Conservation (phyloP, 2,797 vertebrate genomes). For the Pangasius larnaudii region DNA sequence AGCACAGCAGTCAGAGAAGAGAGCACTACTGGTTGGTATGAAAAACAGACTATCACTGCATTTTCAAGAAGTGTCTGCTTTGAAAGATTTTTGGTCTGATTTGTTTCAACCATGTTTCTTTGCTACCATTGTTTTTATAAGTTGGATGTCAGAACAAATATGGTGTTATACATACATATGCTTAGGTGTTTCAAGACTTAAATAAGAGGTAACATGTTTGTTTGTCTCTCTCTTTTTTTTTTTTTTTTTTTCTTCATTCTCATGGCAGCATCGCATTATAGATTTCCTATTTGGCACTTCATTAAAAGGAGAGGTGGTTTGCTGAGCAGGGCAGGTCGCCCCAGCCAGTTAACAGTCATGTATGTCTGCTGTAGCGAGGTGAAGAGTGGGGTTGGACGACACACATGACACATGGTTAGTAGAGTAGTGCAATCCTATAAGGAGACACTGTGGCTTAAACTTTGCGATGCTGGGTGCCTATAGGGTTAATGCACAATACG, state of each 20-base stretch:
- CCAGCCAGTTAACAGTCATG: slow-evolving; percentile 85
- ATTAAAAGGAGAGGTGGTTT: slow-evolving; percentile 78
- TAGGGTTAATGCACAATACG: slow-evolving; percentile 72
- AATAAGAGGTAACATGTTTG: slow-evolving; percentile 81
- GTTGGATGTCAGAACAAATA: slow-evolving; percentile 65
- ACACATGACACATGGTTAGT: slow-evolving; percentile 63
- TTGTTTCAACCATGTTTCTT: slow-evolving; percentile 62
- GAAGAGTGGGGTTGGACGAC: slow-evolving; percentile 66
- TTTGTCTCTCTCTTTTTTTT: slow-evolving; percentile 60
- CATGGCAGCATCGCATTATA: slow-evolving; percentile 80
- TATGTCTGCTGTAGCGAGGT: slow-evolving; percentile 76
- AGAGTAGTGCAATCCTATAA: slow-evolving; percentile 72
- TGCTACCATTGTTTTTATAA: slow-evolving; percentile 62
- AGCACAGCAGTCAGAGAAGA: slow-evolving; percentile 71
- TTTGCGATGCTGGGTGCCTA: slow-evolving; percentile 69
- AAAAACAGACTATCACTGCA: slow-evolving; percentile 61
- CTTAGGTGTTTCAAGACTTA: slow-evolving; percentile 78
- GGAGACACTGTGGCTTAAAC: slow-evolving; percentile 68
- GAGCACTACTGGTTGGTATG: slow-evolving; percentile 66
- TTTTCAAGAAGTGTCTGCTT: slow-evolving; percentile 60
- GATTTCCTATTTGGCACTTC: slow-evolving; percentile 85
- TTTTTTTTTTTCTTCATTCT: slow-evolving; percentile 68
- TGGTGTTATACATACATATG: slow-evolving; percentile 69
- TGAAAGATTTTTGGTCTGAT: slow-evolving; percentile 71
- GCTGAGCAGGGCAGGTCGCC: slow-evolving; percentile 70